phyloP scores from a whole-genome alignment of 53 echinoderm and acorn worm species.

The Mesocentrotus franciscanus region DNA sequence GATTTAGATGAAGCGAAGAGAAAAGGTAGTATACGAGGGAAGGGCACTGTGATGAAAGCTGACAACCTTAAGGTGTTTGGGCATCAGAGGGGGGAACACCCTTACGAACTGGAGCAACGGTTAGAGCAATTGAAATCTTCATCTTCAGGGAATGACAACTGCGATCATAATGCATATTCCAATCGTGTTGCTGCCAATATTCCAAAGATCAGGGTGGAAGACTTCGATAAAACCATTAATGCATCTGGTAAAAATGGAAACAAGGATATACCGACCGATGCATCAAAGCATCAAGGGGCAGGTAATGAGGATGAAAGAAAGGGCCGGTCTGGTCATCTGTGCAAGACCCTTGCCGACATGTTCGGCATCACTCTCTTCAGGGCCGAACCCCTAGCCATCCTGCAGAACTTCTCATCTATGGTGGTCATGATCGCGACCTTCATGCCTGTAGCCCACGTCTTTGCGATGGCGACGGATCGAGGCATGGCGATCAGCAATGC shows the following conservation, averaged over 20 bases:
- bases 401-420: constrained; percentile 56
- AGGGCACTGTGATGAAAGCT: not conserved
- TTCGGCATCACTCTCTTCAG: constrained; percentile 52
- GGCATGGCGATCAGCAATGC: constrained; percentile 23
- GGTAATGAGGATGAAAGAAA: not conserved
- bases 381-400: constrained; percentile 45
- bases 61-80: not conserved
- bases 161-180: not conserved
- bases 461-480: constrained; percentile 36
- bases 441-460: constrained; percentile 11
- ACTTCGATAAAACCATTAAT: not conserved
- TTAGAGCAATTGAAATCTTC: not conserved
- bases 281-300: not conserved
- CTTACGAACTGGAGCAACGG: not conserved
- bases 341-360: constrained; percentile 50
- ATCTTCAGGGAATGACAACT: not conserved
- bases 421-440: constrained; percentile 55
- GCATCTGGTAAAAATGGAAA: not conserved
- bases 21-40: not conserved
- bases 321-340: not conserved
- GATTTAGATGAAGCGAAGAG: not conserved
- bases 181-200: not conserved
- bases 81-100: not conserved
- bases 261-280: not conserved
- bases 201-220: constrained; percentile 11